Percentiles rank a stretch among this genome's conserved stretches.
Conservation (phyloP, 2,797 vertebrate species). For the Discoglossus pictus region DNA sequence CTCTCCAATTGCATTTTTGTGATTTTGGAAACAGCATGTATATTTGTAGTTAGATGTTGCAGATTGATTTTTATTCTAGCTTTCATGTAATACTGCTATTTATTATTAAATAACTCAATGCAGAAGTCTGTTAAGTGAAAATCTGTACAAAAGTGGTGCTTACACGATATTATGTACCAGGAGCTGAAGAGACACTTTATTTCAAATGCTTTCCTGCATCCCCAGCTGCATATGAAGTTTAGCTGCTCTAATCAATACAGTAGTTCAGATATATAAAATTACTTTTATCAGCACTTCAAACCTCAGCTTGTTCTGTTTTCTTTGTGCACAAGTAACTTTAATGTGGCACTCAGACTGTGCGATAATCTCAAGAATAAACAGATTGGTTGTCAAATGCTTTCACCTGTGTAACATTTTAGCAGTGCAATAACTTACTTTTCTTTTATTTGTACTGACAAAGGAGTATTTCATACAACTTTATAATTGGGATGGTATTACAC, state of each 20-base stretch:
- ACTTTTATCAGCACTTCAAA: neutral
- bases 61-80: too few relatives aligned
- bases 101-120: too few relatives aligned
- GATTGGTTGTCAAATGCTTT: conserved; percentile 53
- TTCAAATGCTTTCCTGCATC: neutral
- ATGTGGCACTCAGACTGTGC: conserved; percentile 45
- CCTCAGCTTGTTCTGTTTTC: conserved; percentile 35
- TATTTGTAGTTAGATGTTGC: too few relatives aligned
- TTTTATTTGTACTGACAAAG: too few relatives aligned
- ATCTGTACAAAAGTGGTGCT: neutral
- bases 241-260: conserved; percentile 1
- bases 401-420: conserved; percentile 29
- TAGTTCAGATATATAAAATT: neutral
- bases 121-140: too few relatives aligned
- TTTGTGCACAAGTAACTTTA: conserved; percentile 27
- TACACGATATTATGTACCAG: neutral
- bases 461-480: too few relatives aligned
- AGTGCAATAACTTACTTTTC: too few relatives aligned
- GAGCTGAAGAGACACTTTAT: conserved; percentile 1
- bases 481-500: too few relatives aligned
- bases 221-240: neutral
- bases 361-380: conserved; percentile 59
- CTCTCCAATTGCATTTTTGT: too few relatives aligned
- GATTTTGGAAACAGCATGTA: too few relatives aligned
- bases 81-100: too few relatives aligned